Evolutionary conservation across 1,140 invertebrate genomes (phyloP).

Genomic region (Drosophila truncata): DNA sequence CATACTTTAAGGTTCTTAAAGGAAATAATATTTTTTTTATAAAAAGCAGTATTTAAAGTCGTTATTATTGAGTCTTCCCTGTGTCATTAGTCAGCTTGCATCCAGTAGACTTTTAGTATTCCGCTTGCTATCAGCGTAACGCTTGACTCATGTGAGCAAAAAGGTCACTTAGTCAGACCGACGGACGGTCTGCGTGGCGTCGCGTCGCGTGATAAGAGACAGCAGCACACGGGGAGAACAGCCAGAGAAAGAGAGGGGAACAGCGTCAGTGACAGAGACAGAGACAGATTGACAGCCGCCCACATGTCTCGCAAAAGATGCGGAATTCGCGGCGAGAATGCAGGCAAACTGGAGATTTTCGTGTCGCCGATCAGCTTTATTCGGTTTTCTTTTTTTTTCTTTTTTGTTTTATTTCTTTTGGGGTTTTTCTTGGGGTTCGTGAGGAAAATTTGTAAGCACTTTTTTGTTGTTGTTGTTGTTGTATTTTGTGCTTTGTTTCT

Average conservation of each 20-base stretch:
- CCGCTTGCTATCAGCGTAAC: constrained; percentile 20
- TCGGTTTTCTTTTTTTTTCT: constrained; percentile 19
- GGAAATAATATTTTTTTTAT: neutral
- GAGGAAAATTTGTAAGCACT: constrained; percentile 66
- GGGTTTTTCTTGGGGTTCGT: constrained; percentile 51
- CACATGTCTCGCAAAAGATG: constrained; percentile 43
- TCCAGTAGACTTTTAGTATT: constrained; percentile 18
- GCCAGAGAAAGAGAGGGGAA: neutral
- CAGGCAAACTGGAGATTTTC: constrained; percentile 31
- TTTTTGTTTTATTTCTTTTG: neutral
- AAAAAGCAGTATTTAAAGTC: no score
- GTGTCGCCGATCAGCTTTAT: constrained; percentile 40
- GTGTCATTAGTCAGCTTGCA: constrained; percentile 36
- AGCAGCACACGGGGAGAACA: neutral
- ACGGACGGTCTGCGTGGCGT: constrained; percentile 4
- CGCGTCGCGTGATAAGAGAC: constrained; percentile 35
- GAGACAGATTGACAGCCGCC: constrained; percentile 42
- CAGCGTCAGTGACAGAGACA: neutral
- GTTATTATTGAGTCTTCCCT: neutral
- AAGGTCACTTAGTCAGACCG: constrained; percentile 41
- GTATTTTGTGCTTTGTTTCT: constrained; percentile 4
- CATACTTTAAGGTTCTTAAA: neutral
- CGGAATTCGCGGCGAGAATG: constrained; percentile 50
- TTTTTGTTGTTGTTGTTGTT: constrained; percentile 8
- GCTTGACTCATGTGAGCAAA: constrained; percentile 42